Base-by-base conservation (phyloP, 2,113 vertebrate genomes). In the Charadrius vociferus region DNA sequence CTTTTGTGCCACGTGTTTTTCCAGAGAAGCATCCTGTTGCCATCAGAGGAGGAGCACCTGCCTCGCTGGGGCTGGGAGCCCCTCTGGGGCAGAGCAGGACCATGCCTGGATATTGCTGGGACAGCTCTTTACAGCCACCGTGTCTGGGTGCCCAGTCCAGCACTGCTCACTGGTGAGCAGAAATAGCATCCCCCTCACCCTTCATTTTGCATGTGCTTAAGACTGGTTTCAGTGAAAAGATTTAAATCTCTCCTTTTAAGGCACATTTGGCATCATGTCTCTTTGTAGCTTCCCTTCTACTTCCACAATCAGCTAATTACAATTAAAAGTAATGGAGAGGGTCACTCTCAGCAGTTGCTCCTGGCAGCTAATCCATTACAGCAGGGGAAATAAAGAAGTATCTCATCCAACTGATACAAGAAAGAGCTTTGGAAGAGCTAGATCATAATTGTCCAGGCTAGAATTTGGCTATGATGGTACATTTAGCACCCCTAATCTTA, bases 71-170 rank as follows among this genome's bases (percentile, higher is more conserved):
- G 16, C 41, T 2, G 1, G 27, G 47, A 49, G 10, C 6, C 6
- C 1, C 20, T 22, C 23, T 1, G 2, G 17, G 21, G 16, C 30
- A 59, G 41, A 74, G 26, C 5, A 0, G 0, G 19, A 34, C 32
- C 3, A 1, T 72, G 27, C 17, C 37, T 1, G 3, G 24, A 26
- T 24, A 45, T 12, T 3, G 2, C 2, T 20, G 47, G 23, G 45
- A 50, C 23, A 50, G 16, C 22, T 26, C 12, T 12, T 80, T 41
- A 61, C 19, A 37, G 12, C 17, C 16, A 12, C 23, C 2, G 0
- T 12, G 10, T 36, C 14, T 2, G 19, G 34, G 22, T 50, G 10
- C 50, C 30, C 4, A 1, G 18, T 15, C 59, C 47, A 78, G 30
- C 18, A 30, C 37, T 34, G 37, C 19, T 45, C 19, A 8, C 11